Percentiles rank a stretch among this genome's conserved stretches.
These are phyloP conservation scores for Potamarius usumacintae DNA, from an alignment of 2,113 vertebrate species.

Conservation along the genomic window DNA sequence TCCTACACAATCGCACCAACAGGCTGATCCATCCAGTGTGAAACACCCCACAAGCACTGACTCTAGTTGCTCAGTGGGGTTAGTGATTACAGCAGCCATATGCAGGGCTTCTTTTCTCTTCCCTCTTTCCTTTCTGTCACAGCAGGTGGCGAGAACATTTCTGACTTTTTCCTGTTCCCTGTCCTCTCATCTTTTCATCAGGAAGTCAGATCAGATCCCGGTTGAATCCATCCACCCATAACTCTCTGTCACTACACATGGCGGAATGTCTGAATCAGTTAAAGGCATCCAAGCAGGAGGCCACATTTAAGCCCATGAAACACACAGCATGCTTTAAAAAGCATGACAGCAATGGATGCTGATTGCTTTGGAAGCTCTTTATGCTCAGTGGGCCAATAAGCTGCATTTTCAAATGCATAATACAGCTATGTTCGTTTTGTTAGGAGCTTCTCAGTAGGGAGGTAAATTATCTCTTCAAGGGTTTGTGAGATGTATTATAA, in stretches of 20 bases:
- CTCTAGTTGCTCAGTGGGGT: not conserved
- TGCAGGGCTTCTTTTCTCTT: not conserved
- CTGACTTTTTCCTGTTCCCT: not conserved
- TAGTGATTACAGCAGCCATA: not conserved
- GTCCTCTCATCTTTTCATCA: not conserved
- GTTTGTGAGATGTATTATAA: not conserved
- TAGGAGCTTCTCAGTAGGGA: not conserved
- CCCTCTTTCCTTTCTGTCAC: not conserved
- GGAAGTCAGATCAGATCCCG: not conserved
- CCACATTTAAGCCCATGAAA: slow-evolving; percentile 1
- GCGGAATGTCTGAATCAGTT: not conserved
- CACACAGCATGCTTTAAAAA: not conserved
- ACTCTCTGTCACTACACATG: not conserved
- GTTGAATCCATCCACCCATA: not conserved
- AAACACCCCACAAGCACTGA: not conserved
- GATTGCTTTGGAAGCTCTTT: not conserved
- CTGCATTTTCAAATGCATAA: not conserved
- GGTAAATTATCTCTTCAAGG: not conserved
- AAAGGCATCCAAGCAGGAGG: slow-evolving; percentile 16
- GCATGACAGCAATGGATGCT: not conserved
- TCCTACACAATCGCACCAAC: not conserved
- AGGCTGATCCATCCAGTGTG: not conserved
- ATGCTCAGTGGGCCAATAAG: not conserved
- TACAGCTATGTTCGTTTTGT: not conserved
- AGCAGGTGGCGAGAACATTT: not conserved